Evolutionary conservation across 1,140 invertebrate genomes (phyloP).

Genomic region (Andrena cerasifolii): DNA sequence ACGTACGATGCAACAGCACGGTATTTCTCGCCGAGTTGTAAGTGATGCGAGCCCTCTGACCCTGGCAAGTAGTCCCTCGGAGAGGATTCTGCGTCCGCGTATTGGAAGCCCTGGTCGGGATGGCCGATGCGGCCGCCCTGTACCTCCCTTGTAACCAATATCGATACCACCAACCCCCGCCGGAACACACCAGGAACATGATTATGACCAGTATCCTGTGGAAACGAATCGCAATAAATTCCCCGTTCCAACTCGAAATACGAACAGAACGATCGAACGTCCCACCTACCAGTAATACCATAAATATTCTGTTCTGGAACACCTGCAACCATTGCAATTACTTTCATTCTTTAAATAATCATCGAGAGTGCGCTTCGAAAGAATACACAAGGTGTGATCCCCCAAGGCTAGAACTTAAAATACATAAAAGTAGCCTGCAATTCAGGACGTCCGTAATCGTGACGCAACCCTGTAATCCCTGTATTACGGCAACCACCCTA

Average conservation of each 20-base stretch:
- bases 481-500: background rate
- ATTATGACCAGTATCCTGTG: slow-evolving; percentile 82
- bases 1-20: slow-evolving; percentile 80
- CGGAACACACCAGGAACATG: slow-evolving; percentile 83
- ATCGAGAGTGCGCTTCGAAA: background rate
- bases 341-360: background rate
- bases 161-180: slow-evolving; percentile 83
- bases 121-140: slow-evolving; percentile 72
- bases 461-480: background rate
- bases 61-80: slow-evolving; percentile 73
- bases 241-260: background rate
- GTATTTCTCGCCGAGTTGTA: slow-evolving; percentile 81
- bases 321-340: slow-evolving; percentile 71
- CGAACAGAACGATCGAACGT: background rate
- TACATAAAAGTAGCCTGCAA: background rate
- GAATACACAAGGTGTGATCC: too few relatives aligned
- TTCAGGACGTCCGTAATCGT: background rate
- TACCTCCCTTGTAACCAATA: slow-evolving; percentile 82
- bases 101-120: slow-evolving; percentile 73
- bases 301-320: slow-evolving; percentile 81
- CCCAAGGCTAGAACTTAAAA: background rate
- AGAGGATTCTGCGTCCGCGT: slow-evolving; percentile 72
- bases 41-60: slow-evolving; percentile 79
- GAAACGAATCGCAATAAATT: slow-evolving; percentile 29
- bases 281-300: slow-evolving; percentile 81